Evolutionary conservation across 1,140 invertebrate genomes (phyloP), one percentile per base, ranked within the genome.

Genomic region (Papilio glaucus): DNA sequence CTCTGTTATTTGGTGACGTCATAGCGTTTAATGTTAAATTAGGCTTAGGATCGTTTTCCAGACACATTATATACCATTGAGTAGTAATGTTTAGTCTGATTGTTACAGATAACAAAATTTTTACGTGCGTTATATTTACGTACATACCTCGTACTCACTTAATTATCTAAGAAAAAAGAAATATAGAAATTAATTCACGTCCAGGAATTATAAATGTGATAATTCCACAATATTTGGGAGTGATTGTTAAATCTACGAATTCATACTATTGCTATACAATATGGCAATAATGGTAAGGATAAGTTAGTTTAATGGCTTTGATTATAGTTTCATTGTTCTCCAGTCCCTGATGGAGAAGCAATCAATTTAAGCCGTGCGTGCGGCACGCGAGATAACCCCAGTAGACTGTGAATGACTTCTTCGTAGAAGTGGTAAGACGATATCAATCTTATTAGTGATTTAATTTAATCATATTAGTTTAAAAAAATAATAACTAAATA

Each of bases 311-410:
- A 53, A 53, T 53, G 45, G 18, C 8, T 53, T 53, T 53, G 45
- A 53, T 53, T 53, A 57, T 57, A 26, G 49, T 57, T 57, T 57
- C 49, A 26, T 57, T 57, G 49, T 57, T 13, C 45, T 49, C 49
- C 4, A 26, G 18, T 57, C 49, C 49, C 49, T 21, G 49, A 57
- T 57, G 21, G 49, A 57, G 49, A 26, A 57, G 21, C 49, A 57
- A 57, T 57, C 49, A 57, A 57, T 57, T 57, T 57, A 12, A 57
- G 49, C 18, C 21, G 49, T 26, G 49, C 49, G 49, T 57, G 49
- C 21, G 49, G 49, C 49, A 57, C 49, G 49, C 49, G 49, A 57
- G 49, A 57, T 57, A 57, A 9, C 49, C 1, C 18, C 3, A 21
- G 4, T 57, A 24, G 18, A 57, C 3, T 24, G 21, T 57, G 21